Conservation (phyloP, 2,797 vertebrate species). For the Pangasius larnaudii region DNA sequence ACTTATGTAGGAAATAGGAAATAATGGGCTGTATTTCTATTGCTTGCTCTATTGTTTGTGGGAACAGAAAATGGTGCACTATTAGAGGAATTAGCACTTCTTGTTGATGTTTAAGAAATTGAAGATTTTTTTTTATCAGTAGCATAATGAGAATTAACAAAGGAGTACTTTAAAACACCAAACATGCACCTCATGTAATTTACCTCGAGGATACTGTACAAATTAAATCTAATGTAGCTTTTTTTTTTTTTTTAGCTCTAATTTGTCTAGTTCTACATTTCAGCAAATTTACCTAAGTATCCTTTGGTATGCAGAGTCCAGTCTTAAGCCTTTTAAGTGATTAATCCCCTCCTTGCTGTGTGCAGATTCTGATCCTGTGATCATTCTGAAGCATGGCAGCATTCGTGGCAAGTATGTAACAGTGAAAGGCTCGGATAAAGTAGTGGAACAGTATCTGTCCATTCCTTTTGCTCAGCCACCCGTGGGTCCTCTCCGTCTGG, state of each 20-base stretch:
- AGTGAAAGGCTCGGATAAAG: constrained; percentile 69
- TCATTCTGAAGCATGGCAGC: constrained; percentile 68
- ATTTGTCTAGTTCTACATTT: not conserved
- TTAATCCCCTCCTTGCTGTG: not conserved
- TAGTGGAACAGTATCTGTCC: constrained; percentile 71
- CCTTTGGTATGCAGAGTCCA: not conserved
- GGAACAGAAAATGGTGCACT: not conserved
- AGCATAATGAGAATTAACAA: not conserved
- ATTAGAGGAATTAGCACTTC: not conserved
- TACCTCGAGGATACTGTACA: not conserved
- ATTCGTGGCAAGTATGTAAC: constrained; percentile 68
- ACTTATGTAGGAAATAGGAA: not conserved
- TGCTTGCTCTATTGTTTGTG: not conserved
- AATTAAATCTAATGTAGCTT: not conserved
- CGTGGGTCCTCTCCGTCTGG: constrained; percentile 71
- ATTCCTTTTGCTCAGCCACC: constrained; percentile 78
- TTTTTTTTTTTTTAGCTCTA: not conserved
- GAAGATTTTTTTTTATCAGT: not conserved
- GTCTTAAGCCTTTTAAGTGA: not conserved
- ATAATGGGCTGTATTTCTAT: not conserved
- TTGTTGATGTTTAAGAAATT: not conserved
- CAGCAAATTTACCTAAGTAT: not conserved
- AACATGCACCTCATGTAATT: not conserved
- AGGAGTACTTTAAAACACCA: not conserved
- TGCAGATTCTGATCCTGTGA: constrained; percentile 57